Base-by-base conservation (phyloP, 2,797 vertebrate species). In the Danio kyathit region DNA sequence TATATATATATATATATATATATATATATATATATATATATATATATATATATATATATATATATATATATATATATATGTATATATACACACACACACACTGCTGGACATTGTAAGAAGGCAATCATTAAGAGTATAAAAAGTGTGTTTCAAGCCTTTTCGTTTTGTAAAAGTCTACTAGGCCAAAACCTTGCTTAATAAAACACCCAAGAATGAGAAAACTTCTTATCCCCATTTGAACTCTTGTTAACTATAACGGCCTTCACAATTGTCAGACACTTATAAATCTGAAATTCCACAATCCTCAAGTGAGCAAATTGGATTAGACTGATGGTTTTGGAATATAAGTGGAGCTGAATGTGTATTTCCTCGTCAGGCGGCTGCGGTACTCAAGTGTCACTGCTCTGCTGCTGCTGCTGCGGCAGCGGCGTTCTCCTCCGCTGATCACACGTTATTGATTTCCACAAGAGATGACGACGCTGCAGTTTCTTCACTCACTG, bases 371-470 rank as follows among this genome's bases (percentile, higher is more conserved):
- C 29, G 56, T 66, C 43, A 66, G 61, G 61, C 43, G 73, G 79
- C 79, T 74, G 79, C 71, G n/a, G 69, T 73, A 80, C 69, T 80
- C 70, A 65, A 74, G 70, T 80, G 79, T 59, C 79, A 80, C 61
- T 3, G 13, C 29, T 29, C 29, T 29, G 29, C 29, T 29, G 29
- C 29, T 29, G 29, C 29, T 0, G 51, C 79, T 80, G 67, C 65
- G 61, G 71, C 60, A 51, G 83, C 82, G 65, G 46, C 48, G 73
- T 71, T 84, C 74, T 74, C 69, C 74, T 77, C n/a, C 49, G 11
- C 60, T 69, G 76, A 73, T 79, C 83, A 60, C 76, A 72, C 70
- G 8, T 79, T 80, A 86, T 75, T 82, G 85, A 82, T 83, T 83
- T 69, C 70, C 67, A 40, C 66, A 52, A 48, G 46, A 85, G 79